Conservation (phyloP, 2,797 vertebrate species). For the Cossypha caffra region DNA sequence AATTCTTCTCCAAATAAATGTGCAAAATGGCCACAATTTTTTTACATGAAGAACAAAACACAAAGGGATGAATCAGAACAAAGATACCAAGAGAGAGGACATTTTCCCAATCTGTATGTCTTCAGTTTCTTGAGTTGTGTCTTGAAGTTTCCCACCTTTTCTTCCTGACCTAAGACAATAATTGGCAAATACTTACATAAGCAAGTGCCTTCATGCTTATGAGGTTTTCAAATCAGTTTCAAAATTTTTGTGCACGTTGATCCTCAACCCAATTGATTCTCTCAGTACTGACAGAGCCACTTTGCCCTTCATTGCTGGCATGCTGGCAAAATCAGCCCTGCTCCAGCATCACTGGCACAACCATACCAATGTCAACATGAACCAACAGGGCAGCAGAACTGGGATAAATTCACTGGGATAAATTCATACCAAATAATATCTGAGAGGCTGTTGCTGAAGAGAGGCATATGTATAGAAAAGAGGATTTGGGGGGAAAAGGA, state of each 20-base stretch:
- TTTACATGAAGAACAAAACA: not conserved
- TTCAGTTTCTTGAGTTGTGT: not conserved
- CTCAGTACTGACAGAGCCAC: not conserved
- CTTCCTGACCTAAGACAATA: not conserved
- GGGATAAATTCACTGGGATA: not conserved
- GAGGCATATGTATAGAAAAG: not conserved
- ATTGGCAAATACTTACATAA: not conserved
- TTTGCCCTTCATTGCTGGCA: not conserved
- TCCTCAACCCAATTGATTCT: not conserved
- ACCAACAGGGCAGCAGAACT: not conserved
- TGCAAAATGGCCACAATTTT: not conserved
- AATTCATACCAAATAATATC: not conserved
- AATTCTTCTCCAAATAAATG: not conserved
- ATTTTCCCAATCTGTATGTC: not conserved
- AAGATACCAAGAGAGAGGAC: not conserved
- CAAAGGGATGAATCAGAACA: not conserved
- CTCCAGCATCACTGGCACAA: not conserved
- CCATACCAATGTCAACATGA: not conserved
- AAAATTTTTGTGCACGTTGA: not conserved
- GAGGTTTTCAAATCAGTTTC: not conserved
- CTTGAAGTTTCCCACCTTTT: not conserved
- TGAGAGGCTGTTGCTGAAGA: not conserved
- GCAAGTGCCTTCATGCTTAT: not conserved
- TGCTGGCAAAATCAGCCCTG: not conserved
- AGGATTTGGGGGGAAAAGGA: not conserved